Base-by-base conservation (phyloP, 2,113 vertebrate genomes). In the Python bivittatus region DNA sequence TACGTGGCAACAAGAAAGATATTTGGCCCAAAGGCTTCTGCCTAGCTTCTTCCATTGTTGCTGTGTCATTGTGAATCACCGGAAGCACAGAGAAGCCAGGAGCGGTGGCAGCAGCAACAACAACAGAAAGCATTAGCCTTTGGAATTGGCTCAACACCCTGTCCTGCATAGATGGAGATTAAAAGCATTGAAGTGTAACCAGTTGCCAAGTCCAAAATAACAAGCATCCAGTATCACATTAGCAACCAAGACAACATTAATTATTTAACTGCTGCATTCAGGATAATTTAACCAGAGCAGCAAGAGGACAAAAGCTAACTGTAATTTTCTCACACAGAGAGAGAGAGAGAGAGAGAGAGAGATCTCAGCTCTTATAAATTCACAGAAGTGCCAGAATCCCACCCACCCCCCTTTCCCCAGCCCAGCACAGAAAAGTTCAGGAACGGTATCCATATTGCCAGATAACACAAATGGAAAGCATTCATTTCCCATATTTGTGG, bases 131-230 rank as follows among this genome's bases (percentile, higher is more conserved):
- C 60, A 93, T 91, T 88, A 92, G 52, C 86, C 27, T 93, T 91
- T 12, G 22, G 94, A 96, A 96, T 94, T 93, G 94, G 91, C 92
- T 94, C 91, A 86, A 92, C 93, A 88, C 29, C 86, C 87, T 94
- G 91, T 68, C 85, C 85, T 91, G 92, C 90, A 91, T 95, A 96
- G 95, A 93, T 38, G 42, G 79, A 64, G 58, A 96, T 95, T 94
- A 97, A 96, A 96, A 64, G 91, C 94, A 96, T 42, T 93, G 92
- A 94, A 91, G 95, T 95, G 86, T 92, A 96, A 93, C 64, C 91
- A 94, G 89, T 38, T 38, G 58, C 88, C 90, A 42, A 93, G 79
- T 91, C 92, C 92, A 95, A 95, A 85, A 90, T 92, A 96, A 92
- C 91, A 93, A 92, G 92, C 91, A 96, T 88, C 94, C 93, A 93